phyloP scores from a whole-genome alignment of 2,113 vertebrate genomes.

The Lophius piscatorius region DNA sequence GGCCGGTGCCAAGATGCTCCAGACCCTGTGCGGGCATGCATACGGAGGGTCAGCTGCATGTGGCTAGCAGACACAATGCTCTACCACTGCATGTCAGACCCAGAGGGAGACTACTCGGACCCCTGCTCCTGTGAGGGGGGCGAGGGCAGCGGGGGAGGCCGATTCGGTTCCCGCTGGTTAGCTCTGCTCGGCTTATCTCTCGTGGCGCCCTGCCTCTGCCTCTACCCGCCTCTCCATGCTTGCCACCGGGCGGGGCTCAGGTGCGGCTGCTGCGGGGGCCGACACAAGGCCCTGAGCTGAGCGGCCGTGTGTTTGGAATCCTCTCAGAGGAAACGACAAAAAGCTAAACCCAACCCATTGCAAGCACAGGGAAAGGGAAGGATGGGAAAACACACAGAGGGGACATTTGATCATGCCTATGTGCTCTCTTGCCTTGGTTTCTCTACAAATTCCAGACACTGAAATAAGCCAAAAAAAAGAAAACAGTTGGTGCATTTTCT shows the following conservation, averaged over 20 bases:
- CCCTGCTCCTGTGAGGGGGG: slow-evolving; percentile 96
- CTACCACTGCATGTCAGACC: slow-evolving; percentile 99
- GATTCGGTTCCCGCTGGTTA: slow-evolving; percentile 95
- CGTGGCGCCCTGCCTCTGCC: slow-evolving; percentile 97
- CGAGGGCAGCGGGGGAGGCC: slow-evolving; percentile 81
- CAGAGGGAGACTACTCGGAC: slow-evolving; percentile 97
- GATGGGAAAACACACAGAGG: slow-evolving; percentile 41
- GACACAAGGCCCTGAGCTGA: slow-evolving; percentile 94
- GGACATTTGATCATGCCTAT: slow-evolving; percentile 42
- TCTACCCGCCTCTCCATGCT: slow-evolving; percentile 94
- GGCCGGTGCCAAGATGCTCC: slow-evolving; percentile 96
- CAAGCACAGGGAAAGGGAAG: slow-evolving; percentile 69
- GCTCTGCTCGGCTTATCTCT: slow-evolving; percentile 93
- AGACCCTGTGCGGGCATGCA: slow-evolving; percentile 89
- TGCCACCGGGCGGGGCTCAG: slow-evolving; percentile 93
- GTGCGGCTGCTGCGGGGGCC: slow-evolving; percentile 95
- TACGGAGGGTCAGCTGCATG: slow-evolving; percentile 95
- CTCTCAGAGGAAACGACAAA: slow-evolving; percentile 17
- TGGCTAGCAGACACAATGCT: slow-evolving; percentile 98
- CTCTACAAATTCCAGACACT: slow-evolving; percentile 74
- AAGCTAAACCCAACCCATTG: slow-evolving; percentile 61
- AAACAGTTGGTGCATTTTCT: slow-evolving; percentile 69
- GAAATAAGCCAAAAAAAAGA: slow-evolving; percentile 69
- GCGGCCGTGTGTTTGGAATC: slow-evolving; percentile 5
- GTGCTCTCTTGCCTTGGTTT: slow-evolving; percentile 60